Evolutionary conservation across 92 coral and sea anemone species (phyloP).

Genomic region (Porites divaricata): DNA sequence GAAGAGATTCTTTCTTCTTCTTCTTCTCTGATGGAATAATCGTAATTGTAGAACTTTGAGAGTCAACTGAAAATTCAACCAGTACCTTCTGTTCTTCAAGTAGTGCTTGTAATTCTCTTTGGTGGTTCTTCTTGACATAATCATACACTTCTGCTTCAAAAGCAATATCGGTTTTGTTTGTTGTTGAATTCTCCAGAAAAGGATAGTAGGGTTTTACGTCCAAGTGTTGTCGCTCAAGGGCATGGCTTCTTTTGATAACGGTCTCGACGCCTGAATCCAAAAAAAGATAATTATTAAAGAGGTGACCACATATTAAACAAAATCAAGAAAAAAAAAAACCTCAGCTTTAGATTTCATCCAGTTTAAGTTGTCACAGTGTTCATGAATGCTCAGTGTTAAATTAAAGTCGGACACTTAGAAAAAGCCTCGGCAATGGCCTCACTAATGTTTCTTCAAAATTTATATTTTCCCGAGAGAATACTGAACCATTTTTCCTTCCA

Average conservation of each 20-base stretch:
- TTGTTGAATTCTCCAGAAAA: constrained; percentile 44
- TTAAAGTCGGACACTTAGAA: too few species aligned
- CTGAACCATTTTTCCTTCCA: too few species aligned
- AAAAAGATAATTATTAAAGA: neutral
- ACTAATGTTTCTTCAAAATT: too few species aligned
- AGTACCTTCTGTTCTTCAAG: neutral
- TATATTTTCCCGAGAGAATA: too few species aligned
- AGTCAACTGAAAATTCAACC: neutral
- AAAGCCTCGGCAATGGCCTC: too few species aligned
- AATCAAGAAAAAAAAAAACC: too few species aligned
- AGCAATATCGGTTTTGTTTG: neutral
- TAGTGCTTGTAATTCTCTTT: constrained; percentile 7
- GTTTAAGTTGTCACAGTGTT: too few species aligned
- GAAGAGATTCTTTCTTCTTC: neutral
- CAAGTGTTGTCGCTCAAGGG: constrained; percentile 17
- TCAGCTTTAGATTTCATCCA: too few species aligned
- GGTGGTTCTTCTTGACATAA: constrained; percentile 10
- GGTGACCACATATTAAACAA: neutral
- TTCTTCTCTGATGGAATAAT: constrained; percentile 6
- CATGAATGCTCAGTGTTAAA: too few species aligned
- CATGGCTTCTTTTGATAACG: constrained; percentile 38
- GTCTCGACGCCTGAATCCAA: constrained; percentile 37
- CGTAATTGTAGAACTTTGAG: neutral
- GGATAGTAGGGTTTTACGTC: constrained; percentile 48
- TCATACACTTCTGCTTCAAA: constrained; percentile 11